A percentile compares a stretch with the other conserved stretches of the same genome.
Evolutionary conservation across 1,140 invertebrate species (phyloP).

Genomic region (Halesus radiatus): DNA sequence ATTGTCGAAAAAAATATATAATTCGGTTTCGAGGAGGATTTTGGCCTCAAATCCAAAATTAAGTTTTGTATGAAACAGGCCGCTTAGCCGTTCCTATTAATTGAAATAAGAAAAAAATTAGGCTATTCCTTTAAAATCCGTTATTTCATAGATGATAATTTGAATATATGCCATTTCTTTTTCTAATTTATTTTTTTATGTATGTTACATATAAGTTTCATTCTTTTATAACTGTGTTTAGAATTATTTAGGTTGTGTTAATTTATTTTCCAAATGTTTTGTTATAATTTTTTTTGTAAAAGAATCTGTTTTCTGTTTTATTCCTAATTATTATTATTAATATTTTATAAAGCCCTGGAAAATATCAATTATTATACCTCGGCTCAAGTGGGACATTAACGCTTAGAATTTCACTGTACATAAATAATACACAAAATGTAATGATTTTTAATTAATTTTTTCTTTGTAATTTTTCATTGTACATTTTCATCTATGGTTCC

Average conservation of each 20-base stretch:
- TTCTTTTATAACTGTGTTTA: neutral
- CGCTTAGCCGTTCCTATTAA: too few relatives aligned
- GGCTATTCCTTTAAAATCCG: too few relatives aligned
- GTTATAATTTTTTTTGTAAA: too few relatives aligned
- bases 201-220: neutral
- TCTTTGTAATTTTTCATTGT: slow-evolving; percentile 1
- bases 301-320: neutral
- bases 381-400: slow-evolving; percentile 40
- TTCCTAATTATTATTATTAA: neutral
- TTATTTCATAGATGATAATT: too few relatives aligned
- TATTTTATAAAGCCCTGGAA: neutral
- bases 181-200: too few relatives aligned
- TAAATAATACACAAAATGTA: neutral
- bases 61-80: too few relatives aligned
- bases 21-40: too few relatives aligned
- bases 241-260: neutral
- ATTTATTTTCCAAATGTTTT: neutral
- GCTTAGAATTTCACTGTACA: slow-evolving; percentile 63
- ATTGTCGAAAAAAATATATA: too few relatives aligned
- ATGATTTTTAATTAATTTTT: slow-evolving; percentile 18
- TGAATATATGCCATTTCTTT: too few relatives aligned
- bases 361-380: neutral
- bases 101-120: too few relatives aligned
- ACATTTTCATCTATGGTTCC: neutral
- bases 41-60: too few relatives aligned